Conservation (phyloP, 2,888 invertebrate species). For the Orchestes rusci region DNA sequence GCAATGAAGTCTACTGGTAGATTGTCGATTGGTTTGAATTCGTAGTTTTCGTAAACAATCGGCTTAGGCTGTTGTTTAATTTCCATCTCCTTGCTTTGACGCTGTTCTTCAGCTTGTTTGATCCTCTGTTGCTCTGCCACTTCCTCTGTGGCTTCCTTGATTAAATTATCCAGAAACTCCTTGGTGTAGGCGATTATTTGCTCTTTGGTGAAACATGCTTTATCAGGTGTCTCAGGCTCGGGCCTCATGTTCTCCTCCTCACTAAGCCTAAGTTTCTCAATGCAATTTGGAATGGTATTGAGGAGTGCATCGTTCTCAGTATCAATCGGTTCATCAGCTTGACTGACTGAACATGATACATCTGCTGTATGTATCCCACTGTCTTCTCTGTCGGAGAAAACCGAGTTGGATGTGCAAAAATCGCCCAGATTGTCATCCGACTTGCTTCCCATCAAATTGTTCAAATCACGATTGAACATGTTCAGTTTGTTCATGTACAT, state of each 20-base stretch:
- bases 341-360: slow-evolving; percentile 65
- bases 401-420: slow-evolving; percentile 39
- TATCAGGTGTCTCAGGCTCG: too few relatives aligned
- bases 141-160: slow-evolving; percentile 39
- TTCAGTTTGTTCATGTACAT: slow-evolving; percentile 41
- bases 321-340: slow-evolving; percentile 66
- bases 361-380: slow-evolving; percentile 74
- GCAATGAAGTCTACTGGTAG: slow-evolving; percentile 44
- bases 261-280: slow-evolving; percentile 32
- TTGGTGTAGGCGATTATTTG: slow-evolving; percentile 35
- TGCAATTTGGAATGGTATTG: slow-evolving; percentile 37
- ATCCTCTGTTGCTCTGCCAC: slow-evolving; percentile 14
- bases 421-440: slow-evolving; percentile 49
- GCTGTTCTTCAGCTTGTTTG: not conserved
- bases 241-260: slow-evolving; percentile 15
- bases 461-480: slow-evolving; percentile 43
- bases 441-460: slow-evolving; percentile 36
- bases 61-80: slow-evolving; percentile 35
- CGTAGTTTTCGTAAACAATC: slow-evolving; percentile 46
- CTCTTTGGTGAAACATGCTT: slow-evolving; percentile 31
- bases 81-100: too few relatives aligned
- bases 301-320: slow-evolving; percentile 35
- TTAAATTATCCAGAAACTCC: slow-evolving; percentile 44
- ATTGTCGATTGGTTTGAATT: slow-evolving; percentile 42
- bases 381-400: slow-evolving; percentile 61